Evolutionary conservation across 1,140 invertebrate genomes (phyloP).

Genomic region (Maconellicoccus hirsutus): DNA sequence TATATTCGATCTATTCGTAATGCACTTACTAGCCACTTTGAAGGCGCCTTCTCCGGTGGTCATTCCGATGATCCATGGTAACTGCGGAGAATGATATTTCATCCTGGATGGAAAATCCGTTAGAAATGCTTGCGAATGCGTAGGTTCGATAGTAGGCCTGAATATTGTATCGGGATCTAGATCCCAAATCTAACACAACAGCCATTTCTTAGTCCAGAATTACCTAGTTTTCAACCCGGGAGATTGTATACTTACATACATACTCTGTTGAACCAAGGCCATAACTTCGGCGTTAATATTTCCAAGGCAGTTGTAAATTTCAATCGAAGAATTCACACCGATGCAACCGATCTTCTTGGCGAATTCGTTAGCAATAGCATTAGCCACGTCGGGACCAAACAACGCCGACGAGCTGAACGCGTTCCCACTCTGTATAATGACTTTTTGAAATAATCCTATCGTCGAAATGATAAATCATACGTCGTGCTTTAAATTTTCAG

Average conservation of each 20-base stretch:
- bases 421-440: not conserved
- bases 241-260: conserved; percentile 17
- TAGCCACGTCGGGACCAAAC: not conserved
- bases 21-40: no score
- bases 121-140: not conserved
- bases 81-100: not conserved
- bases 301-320: not conserved
- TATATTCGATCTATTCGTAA: no score
- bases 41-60: no score
- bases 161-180: not conserved
- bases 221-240: no score
- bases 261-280: not conserved
- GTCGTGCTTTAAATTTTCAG: no score
- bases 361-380: not conserved
- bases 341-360: no score
- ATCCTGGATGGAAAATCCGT: not conserved
- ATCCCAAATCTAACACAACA: not conserved
- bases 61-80: no score
- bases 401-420: not conserved
- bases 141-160: not conserved
- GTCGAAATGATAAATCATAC: no score
- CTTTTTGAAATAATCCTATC: not conserved
- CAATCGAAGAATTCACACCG: not conserved
- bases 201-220: no score
- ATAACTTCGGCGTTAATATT: not conserved